Base-by-base conservation (phyloP, 1,140 invertebrate species). In the Pseudomyrmex sp. region DNA sequence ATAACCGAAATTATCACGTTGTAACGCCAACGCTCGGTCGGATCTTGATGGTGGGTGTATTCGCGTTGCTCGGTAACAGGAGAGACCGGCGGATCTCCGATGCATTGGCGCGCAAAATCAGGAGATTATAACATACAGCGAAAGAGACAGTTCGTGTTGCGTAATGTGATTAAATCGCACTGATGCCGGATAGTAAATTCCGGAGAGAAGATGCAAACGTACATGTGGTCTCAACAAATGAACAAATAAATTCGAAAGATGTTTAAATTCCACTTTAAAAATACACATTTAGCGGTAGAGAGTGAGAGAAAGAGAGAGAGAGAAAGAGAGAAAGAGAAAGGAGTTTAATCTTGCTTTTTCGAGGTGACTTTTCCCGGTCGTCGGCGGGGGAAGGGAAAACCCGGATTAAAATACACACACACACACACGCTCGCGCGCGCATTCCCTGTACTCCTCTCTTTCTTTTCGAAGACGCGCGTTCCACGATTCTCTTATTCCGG, bases 31-130 rank as follows among this genome's bases (percentile, higher is more conserved):
- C 56, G 76, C 20, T 48, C 68, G 35, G 76, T 48, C 68, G 35
- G 76, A 70, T 80, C 66, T 80, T 80, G 76, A 72, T 80, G 61
- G 61, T 70, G 52, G 61, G 72, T 70, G 52, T 70, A 58, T 70
- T 58, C 76, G 35, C 35, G 76, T 70, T 59, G 76, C 66, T 48
- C 48, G 66, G 54, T 66, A 59, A 72, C 66, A 52, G 54, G 58
- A 26, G 35, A 35, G 4, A 35, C 35, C 5, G 35, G 54, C 76
- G 65, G 44, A 15, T 66, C 58, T 59, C 48, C 76, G 66, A 80
- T 80, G 66, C 66, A 52, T 69, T 35, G 7, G 35, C 35, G 63
- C 48, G 54, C 56, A 61, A 80, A 80, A 80, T 70, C 66, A 59
- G 9, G 76, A 72, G 66, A 59, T 70, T 80, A 35, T 80, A 72